A percentile compares a stretch with the other conserved stretches of the same genome.
phyloP scores from a whole-genome alignment of 2,797 vertebrate species.

The Falco biarmicus region DNA sequence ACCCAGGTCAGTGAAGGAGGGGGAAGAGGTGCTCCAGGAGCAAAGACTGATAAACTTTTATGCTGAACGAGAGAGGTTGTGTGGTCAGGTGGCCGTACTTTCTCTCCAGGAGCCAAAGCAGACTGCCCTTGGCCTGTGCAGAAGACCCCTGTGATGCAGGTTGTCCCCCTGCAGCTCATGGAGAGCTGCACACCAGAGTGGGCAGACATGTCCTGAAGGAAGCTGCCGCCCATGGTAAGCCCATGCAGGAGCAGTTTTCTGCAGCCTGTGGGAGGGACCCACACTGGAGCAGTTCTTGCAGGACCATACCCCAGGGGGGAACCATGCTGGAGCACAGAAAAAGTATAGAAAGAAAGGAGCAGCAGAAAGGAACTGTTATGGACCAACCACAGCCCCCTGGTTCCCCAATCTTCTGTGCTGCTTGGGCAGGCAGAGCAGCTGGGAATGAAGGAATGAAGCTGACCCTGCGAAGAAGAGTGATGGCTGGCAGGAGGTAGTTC shows the following conservation, averaged over 20 bases:
- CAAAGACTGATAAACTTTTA: too few species aligned
- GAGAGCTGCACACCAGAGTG: neutral
- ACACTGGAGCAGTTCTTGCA: neutral
- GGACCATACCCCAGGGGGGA: accelerated
- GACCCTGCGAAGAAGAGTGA: neutral
- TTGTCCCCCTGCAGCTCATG: too few species aligned
- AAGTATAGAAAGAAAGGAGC: neutral
- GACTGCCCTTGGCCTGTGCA: neutral
- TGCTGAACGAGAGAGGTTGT: too few species aligned
- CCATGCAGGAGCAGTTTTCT: neutral
- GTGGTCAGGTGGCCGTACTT: too few species aligned
- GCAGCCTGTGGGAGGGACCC: neutral
- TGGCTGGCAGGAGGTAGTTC: neutral
- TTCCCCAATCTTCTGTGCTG: neutral
- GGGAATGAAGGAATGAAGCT: neutral
- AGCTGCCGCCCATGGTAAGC: neutral
- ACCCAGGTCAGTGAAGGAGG: neutral
- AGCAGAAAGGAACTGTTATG: accelerated
- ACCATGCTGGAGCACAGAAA: neutral
- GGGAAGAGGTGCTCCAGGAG: neutral
- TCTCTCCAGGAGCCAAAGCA: neutral
- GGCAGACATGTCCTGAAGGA: neutral
- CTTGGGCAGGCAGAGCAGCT: neutral
- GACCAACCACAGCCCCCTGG: too few species aligned
- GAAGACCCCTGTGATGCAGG: neutral